Percentiles rank a stretch among this genome's conserved stretches.
Evolutionary conservation across 2,888 invertebrate species (phyloP).

Genomic region (Lutraria lutraria): DNA sequence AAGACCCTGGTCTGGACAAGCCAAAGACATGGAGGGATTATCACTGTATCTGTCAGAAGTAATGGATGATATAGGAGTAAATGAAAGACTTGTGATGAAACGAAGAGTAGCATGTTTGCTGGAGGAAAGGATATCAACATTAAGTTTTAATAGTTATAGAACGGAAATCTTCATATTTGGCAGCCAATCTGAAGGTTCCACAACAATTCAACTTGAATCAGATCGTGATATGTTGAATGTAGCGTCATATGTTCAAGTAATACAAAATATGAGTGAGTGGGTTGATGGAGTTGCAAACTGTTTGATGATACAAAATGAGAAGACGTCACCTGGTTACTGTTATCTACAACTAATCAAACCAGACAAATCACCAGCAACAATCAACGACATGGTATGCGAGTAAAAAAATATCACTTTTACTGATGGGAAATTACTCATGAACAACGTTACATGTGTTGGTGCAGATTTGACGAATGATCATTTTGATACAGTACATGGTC

Average conservation of each 20-base stretch:
- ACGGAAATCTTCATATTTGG: too few species aligned
- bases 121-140: not conserved
- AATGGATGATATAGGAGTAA: conserved; percentile 24
- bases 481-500: not conserved
- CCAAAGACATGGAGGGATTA: too few species aligned
- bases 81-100: conserved; percentile 20
- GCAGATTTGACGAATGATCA: not conserved
- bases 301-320: not conserved
- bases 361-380: not conserved
- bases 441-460: too few species aligned
- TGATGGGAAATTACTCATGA: not conserved
- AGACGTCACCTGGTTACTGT: not conserved
- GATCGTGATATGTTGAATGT: not conserved
- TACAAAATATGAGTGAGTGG: not conserved
- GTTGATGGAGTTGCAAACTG: not conserved
- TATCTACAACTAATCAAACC: not conserved
- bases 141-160: too few species aligned
- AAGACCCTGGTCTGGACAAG: too few species aligned
- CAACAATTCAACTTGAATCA: not conserved
- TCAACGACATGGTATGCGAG: not conserved
- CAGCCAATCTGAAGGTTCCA: not conserved
- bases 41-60: too few species aligned
- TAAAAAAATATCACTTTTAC: not conserved
- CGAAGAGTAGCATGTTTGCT: not conserved
- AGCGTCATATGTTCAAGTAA: not conserved